Evolutionary conservation across 2,888 invertebrate species (phyloP), one percentile per base, ranked within the genome.

Genomic region (Diaphora mendica): DNA sequence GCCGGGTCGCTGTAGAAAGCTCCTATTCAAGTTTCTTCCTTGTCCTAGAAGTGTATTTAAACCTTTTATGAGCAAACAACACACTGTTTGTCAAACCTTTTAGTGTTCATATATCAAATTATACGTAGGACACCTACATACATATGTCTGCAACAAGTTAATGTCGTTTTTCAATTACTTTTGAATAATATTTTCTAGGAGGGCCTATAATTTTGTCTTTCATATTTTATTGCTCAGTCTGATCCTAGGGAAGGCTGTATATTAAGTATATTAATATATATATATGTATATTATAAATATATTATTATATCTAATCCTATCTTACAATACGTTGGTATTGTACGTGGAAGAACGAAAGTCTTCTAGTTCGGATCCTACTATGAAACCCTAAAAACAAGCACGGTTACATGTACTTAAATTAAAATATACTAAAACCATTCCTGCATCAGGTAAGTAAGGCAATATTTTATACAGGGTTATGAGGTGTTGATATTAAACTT

Each of bases 1-100:
- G 69, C 35, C 1, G 68, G 39, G 30, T n/a, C 64, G 64, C 35
- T 70, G 42, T 51, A 35, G 20, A 72, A 68, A 48, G 55, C 17
- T 64, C 51, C 30, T 69, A 55, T 73, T 73, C 51, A 72, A 55
- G 51, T 67, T 39, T 68, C 42, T 69, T 64, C 42, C 17, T 30
- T 17, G 51, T 39, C 7, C 51, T 39, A 30, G 26, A 64, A 33
- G n/a, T 64, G 62, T 55, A 51, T 55, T 51, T 64, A 65, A 65
- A 5, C 30, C 69, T 69, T 65, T 69, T 69, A 39, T 69, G 39
- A 26, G 9, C 33, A 69, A 44, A 68, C 68, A 65, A 55, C 64
- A 64, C 51, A 39, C 7, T n/a, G 30, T 66, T 71, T 55, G 42
- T 66, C 39, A 42, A 66, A 39, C 26, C 59, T 67, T 64, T 70